These are phyloP conservation scores for Rhingia rostrata DNA, from an alignment of 2,888 invertebrate species.

Conservation along the genomic window DNA sequence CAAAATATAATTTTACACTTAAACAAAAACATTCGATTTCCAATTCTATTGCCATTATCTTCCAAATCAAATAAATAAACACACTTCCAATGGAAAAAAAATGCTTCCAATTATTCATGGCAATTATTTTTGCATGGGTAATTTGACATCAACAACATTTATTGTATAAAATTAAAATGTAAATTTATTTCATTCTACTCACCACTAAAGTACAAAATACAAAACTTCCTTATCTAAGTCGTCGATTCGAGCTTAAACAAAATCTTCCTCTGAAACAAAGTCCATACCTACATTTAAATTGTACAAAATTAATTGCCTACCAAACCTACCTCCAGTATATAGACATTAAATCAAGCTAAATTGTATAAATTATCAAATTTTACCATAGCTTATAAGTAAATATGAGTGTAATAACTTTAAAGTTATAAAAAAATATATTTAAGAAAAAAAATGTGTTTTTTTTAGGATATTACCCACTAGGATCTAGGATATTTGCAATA, in stretches of 20 bases:
- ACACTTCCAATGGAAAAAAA: not conserved
- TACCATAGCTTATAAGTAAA: slow-evolving; percentile 29
- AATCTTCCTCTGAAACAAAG: slow-evolving; percentile 18
- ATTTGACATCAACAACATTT: not conserved
- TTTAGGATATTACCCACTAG: slow-evolving; percentile 35
- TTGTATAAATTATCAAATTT: slow-evolving; percentile 32
- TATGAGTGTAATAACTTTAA: slow-evolving; percentile 35
- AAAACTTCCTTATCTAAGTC: slow-evolving; percentile 21
- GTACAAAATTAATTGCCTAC: slow-evolving; percentile 56
- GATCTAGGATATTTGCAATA: slow-evolving; percentile 55
- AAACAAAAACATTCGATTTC: no score
- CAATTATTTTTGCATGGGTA: not conserved
- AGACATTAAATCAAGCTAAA: slow-evolving; percentile 2
- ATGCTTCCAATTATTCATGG: slow-evolving; percentile 13
- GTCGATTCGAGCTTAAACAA: slow-evolving; percentile 51
- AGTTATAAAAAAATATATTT: slow-evolving; percentile 40
- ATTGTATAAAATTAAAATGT: slow-evolving; percentile 24
- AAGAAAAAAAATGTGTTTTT: slow-evolving; percentile 16
- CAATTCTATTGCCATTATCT: not conserved
- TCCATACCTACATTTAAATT: slow-evolving; percentile 26
- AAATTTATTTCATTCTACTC: slow-evolving; percentile 36
- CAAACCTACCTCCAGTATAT: slow-evolving; percentile 48
- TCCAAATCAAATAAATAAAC: not conserved
- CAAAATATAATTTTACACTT: no score
- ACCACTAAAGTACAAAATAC: slow-evolving; percentile 55